A percentile compares a stretch with the other conserved stretches of the same genome.
These are phyloP conservation scores for Lacerta viridis DNA, from an alignment of 2,797 vertebrate genomes.

Conservation along the genomic window DNA sequence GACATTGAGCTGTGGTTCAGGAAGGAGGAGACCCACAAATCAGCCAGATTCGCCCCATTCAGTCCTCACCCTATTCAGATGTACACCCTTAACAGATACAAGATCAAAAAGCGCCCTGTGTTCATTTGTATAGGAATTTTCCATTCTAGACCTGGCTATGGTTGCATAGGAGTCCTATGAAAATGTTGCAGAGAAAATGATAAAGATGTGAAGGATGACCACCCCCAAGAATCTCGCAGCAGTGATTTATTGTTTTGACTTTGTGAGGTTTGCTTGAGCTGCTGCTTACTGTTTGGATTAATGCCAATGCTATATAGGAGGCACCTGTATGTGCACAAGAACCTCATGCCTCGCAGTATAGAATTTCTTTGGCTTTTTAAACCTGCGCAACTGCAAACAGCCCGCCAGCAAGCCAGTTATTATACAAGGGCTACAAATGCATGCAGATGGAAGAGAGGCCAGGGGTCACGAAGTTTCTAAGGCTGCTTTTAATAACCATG, in stretches of 20 bases:
- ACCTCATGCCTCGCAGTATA: not conserved
- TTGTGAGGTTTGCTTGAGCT: not conserved
- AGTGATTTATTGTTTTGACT: not conserved
- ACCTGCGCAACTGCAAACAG: not conserved
- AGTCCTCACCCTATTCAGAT: too few relatives aligned
- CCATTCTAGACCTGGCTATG: not conserved
- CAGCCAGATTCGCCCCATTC: too few relatives aligned
- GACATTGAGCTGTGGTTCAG: too few relatives aligned
- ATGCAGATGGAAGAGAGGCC: not conserved
- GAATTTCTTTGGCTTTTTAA: constrained; percentile 14
- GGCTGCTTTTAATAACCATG: not conserved
- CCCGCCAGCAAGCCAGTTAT: not conserved
- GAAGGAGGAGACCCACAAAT: too few relatives aligned
- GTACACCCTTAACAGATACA: not conserved
- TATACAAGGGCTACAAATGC: not conserved
- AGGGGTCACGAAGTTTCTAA: not conserved
- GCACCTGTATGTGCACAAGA: not conserved
- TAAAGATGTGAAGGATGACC: too few relatives aligned
- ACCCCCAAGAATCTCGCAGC: not conserved
- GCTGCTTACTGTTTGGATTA: constrained; percentile 17
- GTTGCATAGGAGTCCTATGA: not conserved
- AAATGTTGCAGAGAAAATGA: not conserved
- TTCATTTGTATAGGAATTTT: not conserved
- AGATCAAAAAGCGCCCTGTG: not conserved
- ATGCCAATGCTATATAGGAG: not conserved